Evolutionary conservation across 2,113 vertebrate species (phyloP).

Genomic region (Trachemys scripta): DNA sequence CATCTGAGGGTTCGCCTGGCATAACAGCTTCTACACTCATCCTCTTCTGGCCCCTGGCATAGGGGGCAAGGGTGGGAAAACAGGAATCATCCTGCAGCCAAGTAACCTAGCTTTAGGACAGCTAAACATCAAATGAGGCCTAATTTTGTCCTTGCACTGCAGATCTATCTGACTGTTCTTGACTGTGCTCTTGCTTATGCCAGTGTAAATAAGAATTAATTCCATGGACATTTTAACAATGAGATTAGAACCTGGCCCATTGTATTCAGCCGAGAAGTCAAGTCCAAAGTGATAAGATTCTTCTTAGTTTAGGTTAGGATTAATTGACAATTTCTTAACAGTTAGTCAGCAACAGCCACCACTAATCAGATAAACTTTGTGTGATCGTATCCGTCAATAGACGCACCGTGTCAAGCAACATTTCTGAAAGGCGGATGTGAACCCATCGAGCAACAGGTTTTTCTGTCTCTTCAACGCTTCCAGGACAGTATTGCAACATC

Average conservation of each 20-base stretch:
- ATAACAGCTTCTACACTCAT: not conserved
- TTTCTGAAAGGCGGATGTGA: constrained; percentile 8
- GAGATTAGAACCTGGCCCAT: not conserved
- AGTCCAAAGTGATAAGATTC: not conserved
- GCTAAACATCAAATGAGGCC: not conserved
- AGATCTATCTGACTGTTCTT: not conserved
- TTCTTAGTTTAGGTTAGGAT: not conserved
- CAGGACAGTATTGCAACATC: not conserved
- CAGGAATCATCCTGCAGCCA: not conserved
- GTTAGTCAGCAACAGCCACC: not conserved
- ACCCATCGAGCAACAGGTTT: not conserved
- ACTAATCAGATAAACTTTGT: constrained; percentile 17
- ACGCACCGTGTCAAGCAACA: not conserved
- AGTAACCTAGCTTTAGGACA: not conserved
- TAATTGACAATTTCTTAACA: not conserved
- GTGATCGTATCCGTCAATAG: constrained; percentile 10
- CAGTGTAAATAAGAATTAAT: not conserved
- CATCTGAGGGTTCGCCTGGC: not conserved
- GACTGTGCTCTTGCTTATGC: not conserved
- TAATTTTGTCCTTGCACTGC: not conserved
- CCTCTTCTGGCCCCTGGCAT: not conserved
- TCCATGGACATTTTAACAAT: not conserved
- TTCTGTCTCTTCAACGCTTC: not conserved
- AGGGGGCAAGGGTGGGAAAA: not conserved
- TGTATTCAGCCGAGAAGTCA: not conserved